Base-by-base conservation (phyloP, 2,797 vertebrate genomes). In the Falco biarmicus region DNA sequence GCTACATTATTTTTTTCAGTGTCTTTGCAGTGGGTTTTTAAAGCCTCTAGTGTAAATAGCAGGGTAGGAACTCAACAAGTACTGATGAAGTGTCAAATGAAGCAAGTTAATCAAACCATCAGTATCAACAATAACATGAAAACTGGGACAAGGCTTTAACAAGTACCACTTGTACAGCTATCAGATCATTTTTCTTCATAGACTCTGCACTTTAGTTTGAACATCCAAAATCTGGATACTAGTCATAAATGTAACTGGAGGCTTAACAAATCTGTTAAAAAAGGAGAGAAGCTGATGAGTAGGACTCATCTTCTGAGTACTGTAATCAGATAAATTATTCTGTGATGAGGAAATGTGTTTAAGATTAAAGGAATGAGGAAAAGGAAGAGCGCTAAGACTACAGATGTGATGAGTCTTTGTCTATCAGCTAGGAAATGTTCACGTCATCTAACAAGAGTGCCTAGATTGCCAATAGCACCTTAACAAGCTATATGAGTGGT, bases 321-420 rank as follows among this genome's bases (percentile, higher is more conserved):
- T 88, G 84, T 74, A 97, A 96, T 97, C 90, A 97, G 60, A 90
- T 24, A 89, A 84, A 95, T 92, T 92, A 93, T 93, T 69, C 95
- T 83, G 3, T 82, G 92, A 92, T 89, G 77, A 94, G 56, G 34
- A 89, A 90, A 89, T 24, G 4, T 73, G 51, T 92, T 92, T 84
- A 93, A 81, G 79, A 86, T 94, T 81, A 84, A 90, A 94, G 63
- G 34, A 92, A 82, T 79, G 80, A 69, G 25, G 43, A 92, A 82
- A 90, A 93, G 26, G 56, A 93, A 93, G 29, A n/a, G 71, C 84
- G 31, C 25, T 81, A 83, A 94, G 80, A 82, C 84, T 90, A 90
- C 70, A 94, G 88, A 94, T 95, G 80, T 84, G 56, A 77, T 74
- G 43, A 5, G 20, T 80, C 47, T 90, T 93, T 92, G 65, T 93